These are phyloP conservation scores for Gymnocephalus cernua DNA, from an alignment of 2,113 vertebrate species.

Conservation along the genomic window DNA sequence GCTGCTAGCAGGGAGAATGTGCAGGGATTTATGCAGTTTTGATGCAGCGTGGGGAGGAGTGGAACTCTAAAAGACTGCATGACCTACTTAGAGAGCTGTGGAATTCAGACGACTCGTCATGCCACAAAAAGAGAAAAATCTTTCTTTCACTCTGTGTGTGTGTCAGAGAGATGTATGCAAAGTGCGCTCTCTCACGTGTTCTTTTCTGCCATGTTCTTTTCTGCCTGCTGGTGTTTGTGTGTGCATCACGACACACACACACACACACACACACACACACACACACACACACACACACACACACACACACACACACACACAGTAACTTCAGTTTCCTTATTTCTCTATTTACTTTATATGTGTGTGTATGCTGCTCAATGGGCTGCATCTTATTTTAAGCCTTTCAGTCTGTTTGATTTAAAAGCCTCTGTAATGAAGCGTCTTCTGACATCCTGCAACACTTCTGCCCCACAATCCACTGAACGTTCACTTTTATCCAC, in stretches of 20 bases:
- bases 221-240: conserved; percentile 41
- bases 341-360: conserved; percentile 36
- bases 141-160: conserved; percentile 51
- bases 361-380: conserved; percentile 27
- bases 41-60: conserved; percentile 81
- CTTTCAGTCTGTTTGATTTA: conserved; percentile 56
- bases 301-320: not conserved
- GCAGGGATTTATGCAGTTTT: conserved; percentile 84
- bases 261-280: not conserved
- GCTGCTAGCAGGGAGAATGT: conserved; percentile 74
- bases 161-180: conserved; percentile 50
- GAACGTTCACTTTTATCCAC: too few species aligned
- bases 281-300: conserved; percentile 6
- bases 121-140: conserved; percentile 69
- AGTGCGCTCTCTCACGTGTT: conserved; percentile 38
- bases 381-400: conserved; percentile 49
- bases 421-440: conserved; percentile 57
- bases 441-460: conserved; percentile 48
- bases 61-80: conserved; percentile 78
- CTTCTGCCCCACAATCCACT: conserved; percentile 24
- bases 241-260: not conserved
- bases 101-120: conserved; percentile 76
- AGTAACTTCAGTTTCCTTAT: not conserved
- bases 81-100: conserved; percentile 83
- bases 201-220: conserved; percentile 25